phyloP scores from a whole-genome alignment of 2,888 invertebrate species.

The Eulithis prunata region DNA sequence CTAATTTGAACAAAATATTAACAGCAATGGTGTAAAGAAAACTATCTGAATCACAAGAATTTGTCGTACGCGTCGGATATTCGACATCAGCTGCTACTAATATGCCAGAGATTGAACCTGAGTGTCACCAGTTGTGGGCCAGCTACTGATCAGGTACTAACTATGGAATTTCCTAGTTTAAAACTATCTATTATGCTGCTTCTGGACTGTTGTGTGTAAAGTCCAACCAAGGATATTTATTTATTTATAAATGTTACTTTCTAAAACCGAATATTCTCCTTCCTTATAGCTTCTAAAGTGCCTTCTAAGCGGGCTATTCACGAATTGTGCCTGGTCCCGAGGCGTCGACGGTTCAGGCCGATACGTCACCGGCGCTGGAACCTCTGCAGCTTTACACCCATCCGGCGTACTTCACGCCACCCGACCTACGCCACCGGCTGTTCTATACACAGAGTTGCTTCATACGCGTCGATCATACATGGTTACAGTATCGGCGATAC shows the following conservation, averaged over 20 bases:
- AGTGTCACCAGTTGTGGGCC: constrained; percentile 86
- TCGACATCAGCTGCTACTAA: constrained; percentile 89
- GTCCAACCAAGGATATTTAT: too few relatives aligned
- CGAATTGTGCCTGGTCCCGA: constrained; percentile 92
- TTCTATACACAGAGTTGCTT: constrained; percentile 94
- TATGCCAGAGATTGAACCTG: constrained; percentile 87
- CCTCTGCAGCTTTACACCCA: constrained; percentile 91
- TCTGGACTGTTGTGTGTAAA: too few relatives aligned
- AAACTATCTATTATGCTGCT: too few relatives aligned
- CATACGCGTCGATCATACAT: constrained; percentile 93
- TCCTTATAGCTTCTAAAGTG: constrained; percentile 87
- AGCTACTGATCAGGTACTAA: constrained; percentile 83
- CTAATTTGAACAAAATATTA: constrained; percentile 24
- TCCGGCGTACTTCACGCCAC: constrained; percentile 87
- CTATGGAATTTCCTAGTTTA: too few relatives aligned
- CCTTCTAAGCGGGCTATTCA: constrained; percentile 91
- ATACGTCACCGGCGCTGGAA: constrained; percentile 71
- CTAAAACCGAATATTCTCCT: not conserved
- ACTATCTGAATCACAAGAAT: constrained; percentile 93
- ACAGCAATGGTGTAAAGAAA: constrained; percentile 95
- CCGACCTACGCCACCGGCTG: constrained; percentile 88
- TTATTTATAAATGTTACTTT: too few relatives aligned
- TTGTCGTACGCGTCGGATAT: constrained; percentile 92
- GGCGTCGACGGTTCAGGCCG: constrained; percentile 85
- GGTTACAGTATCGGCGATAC: constrained; percentile 90